A percentile compares a stretch with the other conserved stretches of the same genome.
Evolutionary conservation across 2,113 vertebrate genomes (phyloP).

Genomic region (Rhinoderma darwinii): DNA sequence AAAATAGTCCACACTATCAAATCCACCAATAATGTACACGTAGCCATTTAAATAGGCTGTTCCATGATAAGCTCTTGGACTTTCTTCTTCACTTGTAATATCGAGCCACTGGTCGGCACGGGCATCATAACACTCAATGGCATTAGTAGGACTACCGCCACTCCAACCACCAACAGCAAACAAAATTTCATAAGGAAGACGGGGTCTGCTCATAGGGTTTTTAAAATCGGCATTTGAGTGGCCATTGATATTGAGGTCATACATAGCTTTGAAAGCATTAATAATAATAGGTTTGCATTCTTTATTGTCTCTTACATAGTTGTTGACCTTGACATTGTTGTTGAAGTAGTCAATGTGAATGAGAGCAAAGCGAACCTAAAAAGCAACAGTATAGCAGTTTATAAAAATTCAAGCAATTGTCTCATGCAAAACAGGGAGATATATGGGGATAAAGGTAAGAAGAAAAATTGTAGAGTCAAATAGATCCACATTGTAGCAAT

Average conservation of each 20-base stretch:
- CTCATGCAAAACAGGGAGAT: background rate
- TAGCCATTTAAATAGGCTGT: constrained; percentile 76
- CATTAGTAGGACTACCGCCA: no score
- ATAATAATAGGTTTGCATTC: constrained; percentile 76
- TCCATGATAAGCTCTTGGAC: constrained; percentile 77
- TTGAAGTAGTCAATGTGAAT: constrained; percentile 78
- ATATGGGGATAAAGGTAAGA: no score
- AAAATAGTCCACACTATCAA: constrained; percentile 76
- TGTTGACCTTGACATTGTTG: constrained; percentile 76
- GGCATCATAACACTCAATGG: constrained; percentile 77
- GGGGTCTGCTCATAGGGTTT: constrained; percentile 74
- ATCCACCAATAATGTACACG: constrained; percentile 80
- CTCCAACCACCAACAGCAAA: constrained; percentile 84
- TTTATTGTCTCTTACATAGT: constrained; percentile 72
- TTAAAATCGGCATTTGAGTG: constrained; percentile 60
- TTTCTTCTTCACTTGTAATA: constrained; percentile 70
- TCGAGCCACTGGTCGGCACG: constrained; percentile 79
- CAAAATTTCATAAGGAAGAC: constrained; percentile 77
- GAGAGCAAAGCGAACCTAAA: constrained; percentile 77
- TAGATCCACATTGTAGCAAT: background rate
- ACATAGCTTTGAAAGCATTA: constrained; percentile 73
- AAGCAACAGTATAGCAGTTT: background rate
- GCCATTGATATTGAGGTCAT: constrained; percentile 71
- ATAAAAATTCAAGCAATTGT: background rate
- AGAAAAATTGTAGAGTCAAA: background rate